Evolutionary conservation across 2,113 vertebrate genomes (phyloP).

Genomic region (Anguilla japonica): DNA sequence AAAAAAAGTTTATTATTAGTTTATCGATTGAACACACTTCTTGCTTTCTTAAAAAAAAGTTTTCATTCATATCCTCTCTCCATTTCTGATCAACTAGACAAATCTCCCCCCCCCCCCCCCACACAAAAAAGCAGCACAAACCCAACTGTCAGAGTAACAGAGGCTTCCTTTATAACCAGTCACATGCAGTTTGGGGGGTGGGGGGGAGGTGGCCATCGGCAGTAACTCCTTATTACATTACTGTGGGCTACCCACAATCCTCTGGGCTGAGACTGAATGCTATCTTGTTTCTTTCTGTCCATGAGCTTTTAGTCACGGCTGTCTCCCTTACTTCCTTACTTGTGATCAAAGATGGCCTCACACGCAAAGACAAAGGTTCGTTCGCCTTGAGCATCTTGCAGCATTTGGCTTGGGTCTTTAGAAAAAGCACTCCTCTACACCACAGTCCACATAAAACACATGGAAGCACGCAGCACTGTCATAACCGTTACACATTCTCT

Average conservation of each 20-base stretch:
- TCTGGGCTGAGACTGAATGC: constrained; percentile 19
- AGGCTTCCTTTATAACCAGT: constrained; percentile 35
- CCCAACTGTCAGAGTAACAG: constrained; percentile 22
- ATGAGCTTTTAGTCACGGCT: constrained; percentile 10
- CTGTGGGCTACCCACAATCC: constrained; percentile 14
- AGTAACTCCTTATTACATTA: constrained; percentile 30
- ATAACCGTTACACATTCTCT: background rate
- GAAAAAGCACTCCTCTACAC: background rate
- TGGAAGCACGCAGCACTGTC: background rate
- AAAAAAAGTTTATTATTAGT: too few relatives aligned
- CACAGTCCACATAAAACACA: background rate
- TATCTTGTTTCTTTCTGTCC: constrained; percentile 12
- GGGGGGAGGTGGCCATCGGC: background rate
- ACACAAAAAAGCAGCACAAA: background rate
- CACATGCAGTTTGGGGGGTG: constrained; percentile 24
- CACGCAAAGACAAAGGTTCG: background rate
- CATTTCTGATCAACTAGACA: background rate
- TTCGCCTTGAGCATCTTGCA: background rate
- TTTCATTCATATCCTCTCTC: background rate
- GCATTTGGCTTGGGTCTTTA: background rate
- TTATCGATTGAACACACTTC: background rate
- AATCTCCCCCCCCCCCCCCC: background rate
- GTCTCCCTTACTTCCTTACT: background rate
- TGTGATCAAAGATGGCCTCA: background rate
- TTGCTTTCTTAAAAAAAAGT: background rate